These are phyloP conservation scores for Drosophila mojavensis DNA, from an alignment of 1,140 invertebrate species.

Conservation along the genomic window DNA sequence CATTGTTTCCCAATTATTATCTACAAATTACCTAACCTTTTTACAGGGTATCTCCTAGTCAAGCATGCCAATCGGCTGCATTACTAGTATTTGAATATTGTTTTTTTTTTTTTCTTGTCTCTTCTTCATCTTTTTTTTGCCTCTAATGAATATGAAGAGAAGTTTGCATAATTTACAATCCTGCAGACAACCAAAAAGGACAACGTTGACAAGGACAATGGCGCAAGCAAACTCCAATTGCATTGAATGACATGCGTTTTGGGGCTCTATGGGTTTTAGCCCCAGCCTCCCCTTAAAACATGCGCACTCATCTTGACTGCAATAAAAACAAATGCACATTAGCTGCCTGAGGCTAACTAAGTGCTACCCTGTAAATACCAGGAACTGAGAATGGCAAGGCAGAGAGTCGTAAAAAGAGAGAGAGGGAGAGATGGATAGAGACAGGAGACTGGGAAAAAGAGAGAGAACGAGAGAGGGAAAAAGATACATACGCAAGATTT, in stretches of 20 bases:
- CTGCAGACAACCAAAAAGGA: slow-evolving; percentile 22
- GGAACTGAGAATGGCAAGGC: no score
- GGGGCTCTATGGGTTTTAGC: slow-evolving; percentile 13
- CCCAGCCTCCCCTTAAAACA: background rate
- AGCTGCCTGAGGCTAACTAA: background rate
- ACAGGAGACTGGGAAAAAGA: no score
- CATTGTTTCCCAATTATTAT: no score
- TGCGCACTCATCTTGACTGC: background rate
- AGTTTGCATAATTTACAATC: slow-evolving; percentile 72
- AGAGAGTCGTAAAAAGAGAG: no score
- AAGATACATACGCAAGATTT: no score
- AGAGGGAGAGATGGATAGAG: no score
- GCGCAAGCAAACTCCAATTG: slow-evolving; percentile 47
- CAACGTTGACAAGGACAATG: slow-evolving; percentile 31
- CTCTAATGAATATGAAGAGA: slow-evolving; percentile 78
- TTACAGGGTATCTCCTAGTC: background rate
- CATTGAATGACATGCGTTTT: slow-evolving; percentile 76
- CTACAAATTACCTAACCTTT: no score
- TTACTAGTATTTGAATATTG: background rate
- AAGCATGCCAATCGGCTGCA: background rate
- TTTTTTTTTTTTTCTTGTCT: slow-evolving; percentile 22
- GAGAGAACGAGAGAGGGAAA: no score
- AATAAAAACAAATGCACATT: background rate
- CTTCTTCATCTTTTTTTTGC: slow-evolving; percentile 2
- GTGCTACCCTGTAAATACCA: no score